Conservation (phyloP, 35 echinoderm and acorn worm species). For the Heliocidaris erythrogramma region DNA sequence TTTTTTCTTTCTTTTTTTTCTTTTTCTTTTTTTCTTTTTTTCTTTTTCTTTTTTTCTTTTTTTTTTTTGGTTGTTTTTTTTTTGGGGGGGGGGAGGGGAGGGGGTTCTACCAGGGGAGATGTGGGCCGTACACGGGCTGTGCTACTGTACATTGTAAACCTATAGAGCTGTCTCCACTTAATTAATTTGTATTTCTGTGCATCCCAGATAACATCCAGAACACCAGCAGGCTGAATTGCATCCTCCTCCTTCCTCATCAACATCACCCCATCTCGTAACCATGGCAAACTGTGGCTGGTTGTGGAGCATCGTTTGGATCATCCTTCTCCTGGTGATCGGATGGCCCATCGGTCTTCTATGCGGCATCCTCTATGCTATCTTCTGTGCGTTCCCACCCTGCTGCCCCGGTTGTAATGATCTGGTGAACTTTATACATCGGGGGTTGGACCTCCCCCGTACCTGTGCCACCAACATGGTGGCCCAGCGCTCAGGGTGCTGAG, state of each 20-base stretch:
- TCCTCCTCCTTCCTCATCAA: neutral
- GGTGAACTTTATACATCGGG: constrained; percentile 88
- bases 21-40: too few species aligned
- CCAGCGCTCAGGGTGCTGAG: constrained; percentile 89
- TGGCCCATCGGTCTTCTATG: constrained; percentile 94
- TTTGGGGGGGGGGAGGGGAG: too few species aligned
- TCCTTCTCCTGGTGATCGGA: constrained; percentile 85
- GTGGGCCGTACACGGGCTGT: too few species aligned
- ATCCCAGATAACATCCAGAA: neutral
- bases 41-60: too few species aligned
- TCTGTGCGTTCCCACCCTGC: constrained; percentile 98
- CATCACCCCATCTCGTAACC: constrained; percentile 41
- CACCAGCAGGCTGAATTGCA: neutral
- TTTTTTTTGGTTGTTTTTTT: too few species aligned
- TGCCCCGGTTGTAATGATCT: constrained; percentile 91
- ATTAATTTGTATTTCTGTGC: neutral
- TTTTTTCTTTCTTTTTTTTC: too few species aligned
- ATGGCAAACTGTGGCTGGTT: constrained; percentile 99
- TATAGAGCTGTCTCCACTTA: too few species aligned
- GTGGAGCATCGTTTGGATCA: constrained; percentile 95
- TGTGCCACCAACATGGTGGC: constrained; percentile 92
- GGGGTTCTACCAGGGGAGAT: too few species aligned
- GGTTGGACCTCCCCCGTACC: constrained; percentile 80
- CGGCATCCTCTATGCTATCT: constrained; percentile 90
- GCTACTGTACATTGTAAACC: too few species aligned